Conservation (phyloP, 2,797 vertebrate genomes). For the Pseudochirops cupreus region DNA sequence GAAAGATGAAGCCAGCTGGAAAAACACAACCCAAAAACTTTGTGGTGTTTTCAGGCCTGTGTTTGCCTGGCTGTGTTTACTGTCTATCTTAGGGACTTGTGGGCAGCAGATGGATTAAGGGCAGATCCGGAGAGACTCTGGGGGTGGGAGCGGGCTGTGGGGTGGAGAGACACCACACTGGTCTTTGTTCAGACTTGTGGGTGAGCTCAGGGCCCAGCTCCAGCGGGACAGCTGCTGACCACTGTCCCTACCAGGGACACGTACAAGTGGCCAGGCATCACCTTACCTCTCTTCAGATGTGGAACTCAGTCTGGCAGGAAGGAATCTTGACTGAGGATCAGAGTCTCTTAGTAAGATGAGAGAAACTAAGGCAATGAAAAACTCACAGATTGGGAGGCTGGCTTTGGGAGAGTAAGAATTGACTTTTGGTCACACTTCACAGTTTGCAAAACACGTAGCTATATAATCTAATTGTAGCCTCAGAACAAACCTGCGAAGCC, state of each 20-base stretch:
- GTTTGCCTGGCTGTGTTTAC: constrained; percentile 62
- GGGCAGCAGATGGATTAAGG: constrained; percentile 37
- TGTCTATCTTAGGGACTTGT: constrained; percentile 60
- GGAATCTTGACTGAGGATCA: not conserved
- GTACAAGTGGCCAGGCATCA: not conserved
- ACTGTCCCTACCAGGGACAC: not conserved
- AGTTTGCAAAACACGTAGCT: not conserved
- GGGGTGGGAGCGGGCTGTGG: constrained; percentile 1
- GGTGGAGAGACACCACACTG: not conserved
- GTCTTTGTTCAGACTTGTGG: not conserved
- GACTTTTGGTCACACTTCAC: not conserved
- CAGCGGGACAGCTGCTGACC: not conserved
- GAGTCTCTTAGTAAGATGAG: not conserved
- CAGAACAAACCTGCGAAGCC: not conserved
- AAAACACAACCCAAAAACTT: constrained; percentile 26
- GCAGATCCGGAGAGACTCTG: not conserved
- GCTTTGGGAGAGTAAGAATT: not conserved
- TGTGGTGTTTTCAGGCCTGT: constrained; percentile 52
- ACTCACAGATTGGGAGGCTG: not conserved
- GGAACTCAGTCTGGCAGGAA: not conserved
- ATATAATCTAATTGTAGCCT: not conserved
- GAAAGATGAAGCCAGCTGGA: constrained; percentile 41
- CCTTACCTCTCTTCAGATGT: not conserved
- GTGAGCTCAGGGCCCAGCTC: not conserved
- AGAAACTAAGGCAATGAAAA: not conserved